These are phyloP conservation scores for Enteromius anoplus DNA, from an alignment of 2,797 vertebrate species.

Conservation along the genomic window DNA sequence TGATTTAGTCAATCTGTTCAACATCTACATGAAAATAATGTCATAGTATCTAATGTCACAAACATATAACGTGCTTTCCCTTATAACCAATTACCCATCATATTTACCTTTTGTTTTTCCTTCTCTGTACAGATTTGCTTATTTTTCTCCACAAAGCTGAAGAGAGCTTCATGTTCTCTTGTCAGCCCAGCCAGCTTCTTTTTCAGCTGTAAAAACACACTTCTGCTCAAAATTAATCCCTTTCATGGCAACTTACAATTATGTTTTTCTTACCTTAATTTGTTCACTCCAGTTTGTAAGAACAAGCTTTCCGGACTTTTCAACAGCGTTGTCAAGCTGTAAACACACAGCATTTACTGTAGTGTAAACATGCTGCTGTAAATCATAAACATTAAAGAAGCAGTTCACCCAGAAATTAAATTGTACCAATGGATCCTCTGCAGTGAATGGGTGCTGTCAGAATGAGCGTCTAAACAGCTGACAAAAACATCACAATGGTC, in stretches of 20 bases:
- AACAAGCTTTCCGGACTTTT: conserved; percentile 83
- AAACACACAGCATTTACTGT: conserved; percentile 25
- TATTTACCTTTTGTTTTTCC: conserved; percentile 84
- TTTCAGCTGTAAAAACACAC: conserved; percentile 76
- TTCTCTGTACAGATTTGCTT: conserved; percentile 80
- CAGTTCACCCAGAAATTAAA: background rate
- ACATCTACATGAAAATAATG: conserved; percentile 73
- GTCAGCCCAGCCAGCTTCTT: conserved; percentile 83
- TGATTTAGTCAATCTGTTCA: conserved; percentile 87
- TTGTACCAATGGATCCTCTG: background rate
- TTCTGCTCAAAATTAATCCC: background rate
- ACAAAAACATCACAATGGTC: background rate
- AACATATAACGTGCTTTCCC: background rate
- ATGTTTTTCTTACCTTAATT: conserved; percentile 78
- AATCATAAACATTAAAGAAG: background rate
- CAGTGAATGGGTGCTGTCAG: background rate
- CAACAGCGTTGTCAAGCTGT: conserved; percentile 80
- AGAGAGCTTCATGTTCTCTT: conserved; percentile 84
- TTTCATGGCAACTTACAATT: background rate
- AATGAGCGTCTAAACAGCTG: background rate
- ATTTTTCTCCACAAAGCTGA: conserved; percentile 84
- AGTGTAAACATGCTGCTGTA: conserved; percentile 5
- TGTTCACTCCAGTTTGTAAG: conserved; percentile 84
- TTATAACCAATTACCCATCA: background rate
- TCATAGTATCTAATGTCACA: background rate